Base-by-base conservation (phyloP, 2,888 invertebrate genomes). In the Hoplodrina ambigua region DNA sequence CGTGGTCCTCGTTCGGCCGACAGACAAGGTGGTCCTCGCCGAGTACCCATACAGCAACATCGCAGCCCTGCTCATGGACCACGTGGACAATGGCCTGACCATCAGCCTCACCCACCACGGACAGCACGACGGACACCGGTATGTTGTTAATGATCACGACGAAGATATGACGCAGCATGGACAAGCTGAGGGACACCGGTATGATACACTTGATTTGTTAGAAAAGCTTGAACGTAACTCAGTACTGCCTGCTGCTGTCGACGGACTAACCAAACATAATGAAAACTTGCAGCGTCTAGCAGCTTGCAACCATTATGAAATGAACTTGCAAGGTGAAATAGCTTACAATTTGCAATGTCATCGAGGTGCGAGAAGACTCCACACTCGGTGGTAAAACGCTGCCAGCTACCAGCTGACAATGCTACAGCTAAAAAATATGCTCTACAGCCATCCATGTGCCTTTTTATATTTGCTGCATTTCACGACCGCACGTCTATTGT, bases 1-100 rank as follows among this genome's bases (percentile, higher is more conserved):
- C 73, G 97, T 99, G 59, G 98, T 99, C 92, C 96, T 99, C 82
- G 98, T 99, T 67, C 98, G 99, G 85, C 98, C 98, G 0, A 98
- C 98, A 78, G 99, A 99, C 91, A 99, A 99, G 93, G 98, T 98
- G 81, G 98, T 99, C 1, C 95, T 99, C 30, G 98, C 98, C 66
- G 99, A 99, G 88, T 99, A 99, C 90, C 97, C 98, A 72, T 99
- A 99, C 92, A 97, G 96, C 75, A 99, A 99, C 90, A 98, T 99
- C 59, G 99, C 99, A 87, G 98, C 98, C 15, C 97, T 99, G 72
- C 97, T 98, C 91, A 96, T 99, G 84, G 99, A 99, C 91, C 98
- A 99, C 0, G 98, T 98, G 84, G 99, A 99, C 92, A 97, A 98
- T 87, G 98, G 99, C 81, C 97, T 99, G 55, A 99, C 99, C 0